These are phyloP conservation scores for Blastobasis adustella DNA, from an alignment of 2,888 invertebrate species.

Conservation along the genomic window DNA sequence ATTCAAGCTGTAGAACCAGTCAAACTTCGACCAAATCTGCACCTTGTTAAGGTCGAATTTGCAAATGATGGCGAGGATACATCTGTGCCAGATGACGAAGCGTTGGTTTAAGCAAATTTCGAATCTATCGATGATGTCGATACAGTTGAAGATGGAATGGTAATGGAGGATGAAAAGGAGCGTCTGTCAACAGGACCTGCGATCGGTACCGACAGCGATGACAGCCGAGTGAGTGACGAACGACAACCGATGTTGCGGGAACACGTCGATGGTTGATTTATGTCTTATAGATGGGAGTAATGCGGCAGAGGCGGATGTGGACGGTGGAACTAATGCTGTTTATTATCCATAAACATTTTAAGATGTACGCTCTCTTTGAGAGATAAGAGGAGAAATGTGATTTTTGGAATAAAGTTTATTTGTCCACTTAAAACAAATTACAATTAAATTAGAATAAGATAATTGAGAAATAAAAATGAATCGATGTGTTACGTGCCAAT, in stretches of 20 bases:
- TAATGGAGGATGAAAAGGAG: conserved; percentile 13
- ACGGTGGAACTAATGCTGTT: too few relatives aligned
- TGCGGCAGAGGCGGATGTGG: neutral
- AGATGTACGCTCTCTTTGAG: too few relatives aligned
- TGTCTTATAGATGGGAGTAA: neutral
- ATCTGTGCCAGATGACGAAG: too few relatives aligned
- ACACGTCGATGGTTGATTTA: conserved; percentile 2
- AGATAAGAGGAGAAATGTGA: too few relatives aligned
- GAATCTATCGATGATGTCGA: neutral
- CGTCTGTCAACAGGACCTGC: conserved; percentile 12
- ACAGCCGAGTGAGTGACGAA: conserved; percentile 14
- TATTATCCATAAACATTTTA: too few relatives aligned
- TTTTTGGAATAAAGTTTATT: too few relatives aligned
- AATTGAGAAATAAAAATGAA: too few relatives aligned
- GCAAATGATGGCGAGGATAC: neutral
- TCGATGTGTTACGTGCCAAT: too few relatives aligned
- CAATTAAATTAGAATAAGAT: too few relatives aligned
- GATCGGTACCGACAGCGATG: conserved; percentile 7
- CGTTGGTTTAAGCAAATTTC: too few relatives aligned
- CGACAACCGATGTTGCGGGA: conserved; percentile 7
- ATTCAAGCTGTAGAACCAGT: neutral
- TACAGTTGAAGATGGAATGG: neutral
- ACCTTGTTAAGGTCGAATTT: conserved; percentile 9
- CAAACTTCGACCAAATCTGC: neutral
- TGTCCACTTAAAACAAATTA: too few relatives aligned